Evolutionary conservation across 1,140 invertebrate genomes (phyloP).

Genomic region (Penaeus vannamei): DNA sequence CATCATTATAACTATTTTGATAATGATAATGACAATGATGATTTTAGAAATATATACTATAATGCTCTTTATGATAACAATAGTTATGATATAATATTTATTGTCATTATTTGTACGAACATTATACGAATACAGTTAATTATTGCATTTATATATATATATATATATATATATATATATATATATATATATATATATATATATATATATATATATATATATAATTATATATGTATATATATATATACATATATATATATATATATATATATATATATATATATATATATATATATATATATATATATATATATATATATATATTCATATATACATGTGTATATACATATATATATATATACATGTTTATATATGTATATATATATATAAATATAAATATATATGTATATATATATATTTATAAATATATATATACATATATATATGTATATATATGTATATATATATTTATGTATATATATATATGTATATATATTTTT

Average conservation of each 20-base stretch:
- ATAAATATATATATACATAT: slow-evolving; percentile 1
- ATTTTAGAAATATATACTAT: too few relatives aligned
- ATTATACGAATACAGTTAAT: neutral
- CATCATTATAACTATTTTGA: too few relatives aligned
- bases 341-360: neutral
- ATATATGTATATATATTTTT: slow-evolving; percentile 12
- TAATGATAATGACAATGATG: too few relatives aligned
- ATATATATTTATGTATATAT: slow-evolving; percentile 19
- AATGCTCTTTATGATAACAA: too few relatives aligned
- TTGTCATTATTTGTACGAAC: too few relatives aligned
- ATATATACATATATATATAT: slow-evolving; percentile 14
- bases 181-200: neutral
- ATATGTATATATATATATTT: slow-evolving; percentile 19
- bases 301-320: slow-evolving; percentile 17
- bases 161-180: neutral
- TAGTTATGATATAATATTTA: too few relatives aligned
- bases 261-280: slow-evolving; percentile 27
- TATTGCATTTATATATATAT: neutral
- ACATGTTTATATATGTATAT: neutral
- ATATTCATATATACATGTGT: neutral
- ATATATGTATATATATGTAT: slow-evolving; percentile 16
- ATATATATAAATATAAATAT: slow-evolving; percentile 6
- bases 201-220: neutral
- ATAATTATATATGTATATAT: too few relatives aligned
- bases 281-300: slow-evolving; percentile 4